A percentile compares a stretch with the other conserved stretches of the same genome.
Conservation (phyloP, 2,797 vertebrate species). For the Mus caroli region DNA sequence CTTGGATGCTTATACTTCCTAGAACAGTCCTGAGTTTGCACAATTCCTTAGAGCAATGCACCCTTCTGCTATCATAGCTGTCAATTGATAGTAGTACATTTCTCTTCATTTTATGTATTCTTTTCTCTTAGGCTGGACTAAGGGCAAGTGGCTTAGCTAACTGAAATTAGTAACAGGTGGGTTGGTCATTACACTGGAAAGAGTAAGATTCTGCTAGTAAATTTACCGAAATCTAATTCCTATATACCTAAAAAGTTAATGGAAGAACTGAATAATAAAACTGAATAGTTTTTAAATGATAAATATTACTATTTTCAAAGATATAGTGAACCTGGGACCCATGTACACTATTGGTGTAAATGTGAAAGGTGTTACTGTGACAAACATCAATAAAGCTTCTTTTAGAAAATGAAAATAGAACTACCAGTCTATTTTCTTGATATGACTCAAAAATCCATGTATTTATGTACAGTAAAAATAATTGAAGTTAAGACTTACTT, state of each 20-base stretch:
- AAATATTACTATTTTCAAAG: background rate
- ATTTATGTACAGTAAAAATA: background rate
- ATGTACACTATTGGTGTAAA: background rate
- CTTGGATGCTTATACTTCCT: background rate
- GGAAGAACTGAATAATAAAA: conserved; percentile 25
- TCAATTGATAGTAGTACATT: background rate
- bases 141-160: background rate
- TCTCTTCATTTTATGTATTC: background rate
- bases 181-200: background rate
- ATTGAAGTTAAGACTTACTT: background rate
- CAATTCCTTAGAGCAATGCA: background rate
- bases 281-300: background rate
- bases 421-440: background rate
- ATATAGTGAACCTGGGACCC: background rate
- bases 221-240: background rate
- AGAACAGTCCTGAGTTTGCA: background rate
- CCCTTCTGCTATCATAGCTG: background rate
- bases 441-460: background rate
- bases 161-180: background rate
- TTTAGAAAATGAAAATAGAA: background rate
- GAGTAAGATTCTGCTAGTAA: background rate
- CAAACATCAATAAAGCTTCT: background rate
- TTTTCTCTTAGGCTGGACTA: background rate
- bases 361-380: background rate
- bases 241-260: background rate